Base-by-base conservation (phyloP, 2,888 invertebrate genomes). In the Brachypalpus laphriformis region DNA sequence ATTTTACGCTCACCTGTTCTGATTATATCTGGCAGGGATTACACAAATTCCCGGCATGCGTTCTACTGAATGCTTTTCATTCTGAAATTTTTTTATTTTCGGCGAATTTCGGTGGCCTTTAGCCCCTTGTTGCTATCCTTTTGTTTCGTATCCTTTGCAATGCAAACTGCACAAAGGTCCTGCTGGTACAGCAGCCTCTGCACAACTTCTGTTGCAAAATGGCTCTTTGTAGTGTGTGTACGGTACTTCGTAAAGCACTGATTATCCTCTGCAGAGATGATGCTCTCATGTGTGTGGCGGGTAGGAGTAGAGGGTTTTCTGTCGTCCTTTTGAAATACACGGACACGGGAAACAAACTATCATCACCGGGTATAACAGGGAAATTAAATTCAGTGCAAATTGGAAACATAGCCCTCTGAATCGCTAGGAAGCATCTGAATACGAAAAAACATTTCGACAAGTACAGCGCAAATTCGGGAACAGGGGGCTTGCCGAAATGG, bases 361-460 rank as follows among this genome's bases (percentile, higher is more conserved):
- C 54, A 61, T 72, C 66, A 47, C 47, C 20, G 78, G 66, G 51
- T 78, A 82, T 54, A 82, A 78, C 66, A 54, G 78, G 18, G 47
- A 78, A 82, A 72, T 78, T 82, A 78, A 82, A 78, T 82, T 82
- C 82, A 72, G 51, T 66, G 72, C 78, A 82, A 82, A 82, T 82
- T 82, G 82, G 78, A 82, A 72, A 61, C 78, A 78, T 47, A 78
- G 82, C 66, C 78, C 65, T 82, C 78, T 82, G 72, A 61, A 78
- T 49, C 47, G 61, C 42, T 70, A 25, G 65, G 71, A 82, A 51
- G 47, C 51, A 61, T 54, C 22, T 51, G 16, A 37, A 49, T 22
- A 51, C 18, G 34, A 16, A 9, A 49, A 82, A 65, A 40, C 8
- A 40, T 22, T 14, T 1, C 11, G 14, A 14, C 45, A 51, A 75